phyloP scores from a whole-genome alignment of 2,888 invertebrate species.

The Chouioia cunea region DNA sequence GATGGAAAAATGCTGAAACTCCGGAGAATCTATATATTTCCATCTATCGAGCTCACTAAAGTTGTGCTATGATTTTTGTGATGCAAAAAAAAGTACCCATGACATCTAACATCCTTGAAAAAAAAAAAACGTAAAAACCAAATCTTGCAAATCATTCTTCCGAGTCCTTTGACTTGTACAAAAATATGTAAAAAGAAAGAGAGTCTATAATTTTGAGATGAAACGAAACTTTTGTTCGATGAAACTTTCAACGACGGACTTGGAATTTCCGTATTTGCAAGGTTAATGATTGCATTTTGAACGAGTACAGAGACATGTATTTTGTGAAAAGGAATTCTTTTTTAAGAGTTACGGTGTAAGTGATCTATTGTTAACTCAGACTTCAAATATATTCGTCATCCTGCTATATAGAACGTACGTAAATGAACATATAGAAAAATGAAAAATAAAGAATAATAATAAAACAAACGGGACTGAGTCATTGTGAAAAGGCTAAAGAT shows the following conservation, averaged over 20 bases:
- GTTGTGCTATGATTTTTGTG: conserved; percentile 38
- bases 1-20: conserved; percentile 23
- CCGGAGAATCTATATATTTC: conserved; percentile 36
- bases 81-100: conserved; percentile 41
- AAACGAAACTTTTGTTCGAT: conserved; percentile 44
- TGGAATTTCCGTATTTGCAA: conserved; percentile 33
- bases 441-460: conserved; percentile 19
- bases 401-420: conserved; percentile 50
- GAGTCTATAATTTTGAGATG: conserved; percentile 34
- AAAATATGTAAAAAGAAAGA: conserved; percentile 36
- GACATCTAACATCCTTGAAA: conserved; percentile 42
- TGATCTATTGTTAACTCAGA: conserved; percentile 38
- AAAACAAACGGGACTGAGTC: conserved; percentile 42
- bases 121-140: conserved; percentile 31
- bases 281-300: conserved; percentile 25
- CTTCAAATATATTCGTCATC: conserved; percentile 51
- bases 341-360: conserved; percentile 22
- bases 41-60: conserved; percentile 30
- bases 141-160: conserved; percentile 33
- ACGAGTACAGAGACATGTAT: conserved; percentile 19
- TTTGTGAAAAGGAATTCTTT: conserved; percentile 29
- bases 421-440: conserved; percentile 45
- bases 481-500: conserved; percentile 43
- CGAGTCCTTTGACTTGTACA: conserved; percentile 35
- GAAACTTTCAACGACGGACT: conserved; percentile 35